Evolutionary conservation across 2,888 invertebrate species (phyloP).

Genomic region (Polyploca ridens): DNA sequence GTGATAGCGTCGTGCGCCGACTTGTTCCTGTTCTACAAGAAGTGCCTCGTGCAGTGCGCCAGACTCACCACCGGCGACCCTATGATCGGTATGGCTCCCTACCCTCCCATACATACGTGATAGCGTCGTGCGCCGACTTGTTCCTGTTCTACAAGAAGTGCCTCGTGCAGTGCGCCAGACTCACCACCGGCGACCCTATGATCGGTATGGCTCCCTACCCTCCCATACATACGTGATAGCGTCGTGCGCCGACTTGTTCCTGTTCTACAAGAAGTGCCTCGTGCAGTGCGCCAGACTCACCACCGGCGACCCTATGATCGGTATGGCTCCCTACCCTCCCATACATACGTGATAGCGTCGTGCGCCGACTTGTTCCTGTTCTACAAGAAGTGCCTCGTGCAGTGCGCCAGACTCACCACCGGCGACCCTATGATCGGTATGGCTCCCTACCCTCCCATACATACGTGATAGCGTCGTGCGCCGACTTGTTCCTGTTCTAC

Average conservation of each 20-base stretch:
- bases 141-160: conserved; percentile 99
- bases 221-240: no score
- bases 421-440: conserved; percentile 93
- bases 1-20: conserved; percentile 97
- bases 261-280: conserved; percentile 98
- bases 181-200: conserved; percentile 96
- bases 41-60: conserved; percentile 98
- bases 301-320: conserved; percentile 94
- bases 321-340: conserved; percentile 47
- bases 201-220: conserved; percentile 76
- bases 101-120: no score
- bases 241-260: conserved; percentile 98
- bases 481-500: conserved; percentile 98
- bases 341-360: conserved; percentile 93
- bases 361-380: conserved; percentile 98
- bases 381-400: conserved; percentile 98
- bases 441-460: background rate
- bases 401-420: conserved; percentile 96
- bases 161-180: conserved; percentile 97
- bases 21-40: conserved; percentile 98
- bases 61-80: conserved; percentile 95
- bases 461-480: conserved; percentile 95
- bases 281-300: conserved; percentile 98
- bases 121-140: conserved; percentile 97
- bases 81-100: conserved; percentile 86